A percentile compares a stretch with the other conserved stretches of the same genome.
Evolutionary conservation across 2,888 invertebrate species (phyloP).

Genomic region (Catocala sponsa): DNA sequence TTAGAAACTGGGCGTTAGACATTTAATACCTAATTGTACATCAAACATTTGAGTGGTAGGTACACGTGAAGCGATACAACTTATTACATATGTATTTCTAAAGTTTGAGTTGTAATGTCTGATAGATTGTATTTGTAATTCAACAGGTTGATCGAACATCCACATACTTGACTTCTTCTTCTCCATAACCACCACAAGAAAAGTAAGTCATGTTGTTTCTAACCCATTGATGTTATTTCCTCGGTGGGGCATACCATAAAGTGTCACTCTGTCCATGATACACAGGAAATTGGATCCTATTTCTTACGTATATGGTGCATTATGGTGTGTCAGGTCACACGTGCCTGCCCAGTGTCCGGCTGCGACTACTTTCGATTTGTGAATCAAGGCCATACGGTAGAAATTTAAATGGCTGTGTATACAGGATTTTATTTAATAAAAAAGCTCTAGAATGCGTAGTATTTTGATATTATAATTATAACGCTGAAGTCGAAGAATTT

Average conservation of each 20-base stretch:
- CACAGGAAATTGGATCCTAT: constrained; percentile 25
- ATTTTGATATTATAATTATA: too few relatives aligned
- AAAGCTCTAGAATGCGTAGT: constrained; percentile 25
- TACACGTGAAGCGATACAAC: too few relatives aligned
- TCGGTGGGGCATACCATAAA: constrained; percentile 23
- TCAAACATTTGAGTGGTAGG: too few relatives aligned
- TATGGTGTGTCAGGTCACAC: constrained; percentile 23
- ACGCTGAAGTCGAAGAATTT: too few relatives aligned
- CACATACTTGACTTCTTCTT: constrained; percentile 1
- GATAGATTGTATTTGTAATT: too few relatives aligned
- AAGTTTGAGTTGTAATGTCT: too few relatives aligned
- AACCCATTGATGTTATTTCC: constrained; percentile 19
- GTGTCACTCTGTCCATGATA: constrained; percentile 30
- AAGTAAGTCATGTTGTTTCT: constrained; percentile 36
- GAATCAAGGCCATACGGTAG: constrained; percentile 73
- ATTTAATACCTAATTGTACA: too few relatives aligned
- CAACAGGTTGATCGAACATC: too few relatives aligned
- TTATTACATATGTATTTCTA: too few relatives aligned
- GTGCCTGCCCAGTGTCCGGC: constrained; percentile 60
- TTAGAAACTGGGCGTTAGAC: too few relatives aligned
- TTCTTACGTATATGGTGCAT: neutral
- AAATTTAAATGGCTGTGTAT: constrained; percentile 59
- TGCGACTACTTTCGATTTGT: constrained; percentile 74
- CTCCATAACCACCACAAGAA: constrained; percentile 17
- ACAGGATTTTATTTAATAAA: constrained; percentile 23